Base-by-base conservation (phyloP, 2,113 vertebrate species). In the Xiphias gladius region DNA sequence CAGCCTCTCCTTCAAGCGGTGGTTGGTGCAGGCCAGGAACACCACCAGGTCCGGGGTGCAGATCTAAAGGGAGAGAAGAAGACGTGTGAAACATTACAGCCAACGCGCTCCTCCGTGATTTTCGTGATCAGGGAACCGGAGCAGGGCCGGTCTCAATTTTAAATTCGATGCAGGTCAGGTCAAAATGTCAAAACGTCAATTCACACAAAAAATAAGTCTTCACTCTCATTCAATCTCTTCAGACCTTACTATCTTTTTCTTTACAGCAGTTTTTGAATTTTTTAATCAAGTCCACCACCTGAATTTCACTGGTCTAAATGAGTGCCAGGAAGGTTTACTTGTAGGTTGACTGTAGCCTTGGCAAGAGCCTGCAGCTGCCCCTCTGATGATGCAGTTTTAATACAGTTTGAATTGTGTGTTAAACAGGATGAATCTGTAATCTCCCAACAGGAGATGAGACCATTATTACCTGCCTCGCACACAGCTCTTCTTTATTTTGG, bases 1-100 rank as follows among this genome's bases (percentile, higher is more conserved):
- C 77, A 99, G 91, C 19, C 98, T 94, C 89, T 99, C 98, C 91
- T 97, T 98, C 92, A 99, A 95, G 39, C 93, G 96, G 91, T 97
- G 97, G 89, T 96, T 99, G 82, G 97, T 95, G 72, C 98, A 99
- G 58, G 98, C 95, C 92, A 99, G 94, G 91, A 99, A 99, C 32
- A 99, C 96, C 85, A 99, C 98, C 90, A 99, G 95, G 94, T 99
- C 98, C 0, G 98, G 98, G 20, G 96, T 97, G 76, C 98, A 99
- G 86, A 99, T 98, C 98, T 99, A 89, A 16, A 48, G 17, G 85
- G 69, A 86, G 37, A 48, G 22, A 73, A n/a, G n/a, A 12, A 70
- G n/a, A n/a, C 6, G 43, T 58, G 43, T 57, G 39, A 30, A 73
- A 52, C 7, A 13, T 26, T 32, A 55, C 54, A 73, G 7, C 19